phyloP scores from a whole-genome alignment of 2,888 invertebrate species.

The Eupithecia inturbata region DNA sequence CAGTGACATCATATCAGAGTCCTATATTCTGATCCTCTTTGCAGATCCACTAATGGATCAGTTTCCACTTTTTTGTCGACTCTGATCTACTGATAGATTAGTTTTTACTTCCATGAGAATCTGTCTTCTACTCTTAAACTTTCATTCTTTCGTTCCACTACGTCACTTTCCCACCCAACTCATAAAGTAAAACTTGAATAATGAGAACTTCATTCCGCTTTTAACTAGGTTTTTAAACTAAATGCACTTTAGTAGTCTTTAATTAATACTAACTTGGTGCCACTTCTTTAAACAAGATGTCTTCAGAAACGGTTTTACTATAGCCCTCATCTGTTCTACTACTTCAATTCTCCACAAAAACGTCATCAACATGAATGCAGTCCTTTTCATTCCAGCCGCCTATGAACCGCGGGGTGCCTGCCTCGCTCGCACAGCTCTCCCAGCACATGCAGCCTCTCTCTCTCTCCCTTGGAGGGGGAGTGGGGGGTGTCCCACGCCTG shows the following conservation, averaged over 20 bases:
- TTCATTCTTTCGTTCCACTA: too few relatives aligned
- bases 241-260: not conserved
- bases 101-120: too few relatives aligned
- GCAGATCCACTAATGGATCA: too few relatives aligned
- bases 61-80: too few relatives aligned
- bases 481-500: constrained; percentile 84
- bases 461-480: constrained; percentile 85
- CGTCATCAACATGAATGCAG: constrained; percentile 40
- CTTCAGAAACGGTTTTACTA: not conserved
- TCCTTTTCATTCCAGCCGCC: constrained; percentile 64
- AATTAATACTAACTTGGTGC: not conserved
- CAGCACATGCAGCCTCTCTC: constrained; percentile 91
- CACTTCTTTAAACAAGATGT: not conserved
- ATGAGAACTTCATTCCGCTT: not conserved
- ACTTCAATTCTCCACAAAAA: constrained; percentile 11
- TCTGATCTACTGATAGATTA: too few relatives aligned
- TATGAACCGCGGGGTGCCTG: constrained; percentile 85
- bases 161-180: not conserved
- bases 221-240: not conserved
- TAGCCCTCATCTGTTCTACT: not conserved
- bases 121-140: too few relatives aligned
- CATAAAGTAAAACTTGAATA: not conserved
- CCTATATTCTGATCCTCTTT: too few relatives aligned
- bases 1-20: not conserved
- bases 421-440: constrained; percentile 78